Evolutionary conservation across 2,113 vertebrate genomes (phyloP), one percentile per base, ranked within the genome.

Genomic region (Cheilinus undulatus): DNA sequence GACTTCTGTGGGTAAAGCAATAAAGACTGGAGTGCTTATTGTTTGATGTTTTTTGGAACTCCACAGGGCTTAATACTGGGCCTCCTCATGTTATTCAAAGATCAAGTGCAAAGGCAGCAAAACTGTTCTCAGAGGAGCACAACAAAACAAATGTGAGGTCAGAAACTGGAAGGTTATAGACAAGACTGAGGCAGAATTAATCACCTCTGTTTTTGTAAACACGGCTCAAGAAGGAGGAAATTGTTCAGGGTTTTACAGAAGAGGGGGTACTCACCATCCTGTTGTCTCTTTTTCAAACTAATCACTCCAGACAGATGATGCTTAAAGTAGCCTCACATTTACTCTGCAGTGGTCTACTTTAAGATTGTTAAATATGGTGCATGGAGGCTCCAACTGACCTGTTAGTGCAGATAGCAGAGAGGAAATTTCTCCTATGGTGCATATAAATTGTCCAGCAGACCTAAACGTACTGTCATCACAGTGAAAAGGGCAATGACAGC

Each of bases 381-480:
- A 51, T 4, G 27, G 23, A 52, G 53, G 34, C 49, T 73, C 23
- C 17, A 57, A 53, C 46, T 69, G 62, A 84, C 70, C 73, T 70
- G 61, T 48, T 42, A 32, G 57, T 67, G 54, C 66, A 86, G 52
- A 83, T 66, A 69, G 62, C 28, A 27, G 15, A 11, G 58, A 78
- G n/a, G 23, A 77, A 74, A 70, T 72, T 20, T 70, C 56, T 73
- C 62, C 60, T 58, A 75, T 59, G 54, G 63, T 42, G 50, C 62
- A 84, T 86, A 90, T 87, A 85, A 82, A 84, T 80, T 83, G 69
- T 72, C 68, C 65, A 66, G 58, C 15, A 8, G 69, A 84, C 52
- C 67, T 20, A 30, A 69, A 69, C 70, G 28, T 54, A 36, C 69
- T 42, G 70, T 76, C 84, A 83, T 72, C 58, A 50, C 53, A 22